Evolutionary conservation across 2,888 invertebrate species (phyloP).

Genomic region (Nasonovia ribisnigri): DNA sequence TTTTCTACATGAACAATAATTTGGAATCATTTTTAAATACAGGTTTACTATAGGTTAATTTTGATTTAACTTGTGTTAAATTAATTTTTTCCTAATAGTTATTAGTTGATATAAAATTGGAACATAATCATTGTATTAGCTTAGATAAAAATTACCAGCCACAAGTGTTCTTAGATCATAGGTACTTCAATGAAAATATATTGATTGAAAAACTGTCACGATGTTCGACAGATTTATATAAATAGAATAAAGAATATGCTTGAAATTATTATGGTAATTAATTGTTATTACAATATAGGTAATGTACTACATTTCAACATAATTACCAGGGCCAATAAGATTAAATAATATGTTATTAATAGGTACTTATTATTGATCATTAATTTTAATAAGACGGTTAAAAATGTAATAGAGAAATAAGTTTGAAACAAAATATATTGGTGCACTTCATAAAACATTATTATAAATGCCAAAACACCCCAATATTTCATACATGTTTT

Average conservation of each 20-base stretch:
- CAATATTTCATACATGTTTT: not conserved
- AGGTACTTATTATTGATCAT: too few relatives aligned
- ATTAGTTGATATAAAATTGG: conserved; percentile 87
- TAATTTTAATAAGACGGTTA: too few relatives aligned
- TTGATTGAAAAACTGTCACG: conserved; percentile 78
- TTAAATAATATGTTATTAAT: not conserved
- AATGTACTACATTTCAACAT: not conserved
- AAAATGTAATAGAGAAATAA: not conserved
- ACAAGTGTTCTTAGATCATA: conserved; percentile 83
- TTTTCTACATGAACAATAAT: not conserved
- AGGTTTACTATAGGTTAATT: not conserved
- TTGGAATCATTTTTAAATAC: not conserved
- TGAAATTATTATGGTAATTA: not conserved
- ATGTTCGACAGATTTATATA: conserved; percentile 70
- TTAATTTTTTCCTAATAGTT: conserved; percentile 76
- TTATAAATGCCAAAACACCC: not conserved
- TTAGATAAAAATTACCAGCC: conserved; percentile 90
- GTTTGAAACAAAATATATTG: not conserved
- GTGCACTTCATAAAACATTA: not conserved
- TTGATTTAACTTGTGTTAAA: conserved; percentile 66
- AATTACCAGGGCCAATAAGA: not conserved
- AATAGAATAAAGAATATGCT: not conserved
- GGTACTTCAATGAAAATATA: conserved; percentile 85
- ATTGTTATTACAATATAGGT: too few relatives aligned
- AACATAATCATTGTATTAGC: conserved; percentile 90